A percentile compares a stretch with the other conserved stretches of the same genome.
These are phyloP conservation scores for Buteo buteo DNA, from an alignment of 2,113 vertebrate species.

Conservation along the genomic window DNA sequence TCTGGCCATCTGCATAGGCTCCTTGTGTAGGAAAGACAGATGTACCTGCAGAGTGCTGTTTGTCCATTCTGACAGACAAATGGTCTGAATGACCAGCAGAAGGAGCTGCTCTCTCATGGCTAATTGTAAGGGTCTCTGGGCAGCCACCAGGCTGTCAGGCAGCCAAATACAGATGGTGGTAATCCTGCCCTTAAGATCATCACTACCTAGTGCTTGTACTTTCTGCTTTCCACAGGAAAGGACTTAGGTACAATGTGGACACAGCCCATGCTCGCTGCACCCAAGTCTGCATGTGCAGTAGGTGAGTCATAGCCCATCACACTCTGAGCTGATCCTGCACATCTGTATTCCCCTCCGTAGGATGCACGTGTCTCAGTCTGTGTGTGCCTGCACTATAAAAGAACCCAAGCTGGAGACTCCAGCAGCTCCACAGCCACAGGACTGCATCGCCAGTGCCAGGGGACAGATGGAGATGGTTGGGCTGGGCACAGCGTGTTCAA, in stretches of 20 bases:
- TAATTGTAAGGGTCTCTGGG: neutral
- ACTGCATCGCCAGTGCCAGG: rapidly evolving
- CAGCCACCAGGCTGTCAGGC: neutral
- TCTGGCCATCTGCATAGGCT: neutral
- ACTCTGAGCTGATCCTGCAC: neutral
- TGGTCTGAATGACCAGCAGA: neutral
- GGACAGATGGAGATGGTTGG: neutral
- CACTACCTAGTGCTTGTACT: neutral
- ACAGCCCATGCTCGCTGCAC: neutral
- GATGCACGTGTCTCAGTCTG: neutral
- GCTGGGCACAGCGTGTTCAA: neutral
- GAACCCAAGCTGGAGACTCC: neutral
- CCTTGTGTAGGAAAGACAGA: neutral
- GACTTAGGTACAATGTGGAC: rapidly evolving
- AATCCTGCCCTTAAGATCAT: neutral
- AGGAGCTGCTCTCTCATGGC: neutral
- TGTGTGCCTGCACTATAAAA: rapidly evolving
- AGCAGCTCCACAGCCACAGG: neutral
- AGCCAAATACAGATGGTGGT: neutral
- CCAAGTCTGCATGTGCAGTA: neutral
- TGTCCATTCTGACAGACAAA: neutral
- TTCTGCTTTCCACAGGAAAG: neutral
- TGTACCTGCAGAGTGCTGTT: neutral
- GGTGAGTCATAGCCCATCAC: neutral
- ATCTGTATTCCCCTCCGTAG: rapidly evolving